These are phyloP conservation scores for Cephus spinipes DNA, from an alignment of 2,888 invertebrate species.

Conservation along the genomic window DNA sequence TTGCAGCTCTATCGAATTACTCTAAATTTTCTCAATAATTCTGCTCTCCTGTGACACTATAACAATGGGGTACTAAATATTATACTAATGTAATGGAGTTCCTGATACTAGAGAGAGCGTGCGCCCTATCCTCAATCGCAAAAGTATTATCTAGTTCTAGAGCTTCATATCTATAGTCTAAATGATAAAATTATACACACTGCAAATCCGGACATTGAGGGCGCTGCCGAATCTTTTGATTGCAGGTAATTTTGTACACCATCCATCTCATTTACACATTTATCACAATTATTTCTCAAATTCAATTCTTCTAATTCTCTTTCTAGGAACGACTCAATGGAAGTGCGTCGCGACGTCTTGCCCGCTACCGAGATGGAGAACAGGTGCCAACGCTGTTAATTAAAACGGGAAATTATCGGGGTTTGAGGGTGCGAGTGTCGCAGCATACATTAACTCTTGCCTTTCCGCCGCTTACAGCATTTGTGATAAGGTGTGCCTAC, in stretches of 20 bases:
- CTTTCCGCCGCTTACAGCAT: slow-evolving; percentile 8
- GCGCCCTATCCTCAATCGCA: too few relatives aligned
- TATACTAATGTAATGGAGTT: neutral
- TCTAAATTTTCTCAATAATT: neutral
- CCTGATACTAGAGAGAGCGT: neutral
- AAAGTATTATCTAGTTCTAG: neutral
- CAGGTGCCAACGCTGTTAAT: slow-evolving; percentile 19
- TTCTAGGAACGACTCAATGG: neutral
- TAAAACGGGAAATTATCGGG: slow-evolving; percentile 21
- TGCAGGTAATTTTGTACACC: neutral
- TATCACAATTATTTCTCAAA: neutral
- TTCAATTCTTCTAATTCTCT: neutral
- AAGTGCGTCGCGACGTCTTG: neutral
- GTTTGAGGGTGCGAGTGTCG: slow-evolving; percentile 23
- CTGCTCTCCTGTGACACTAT: neutral
- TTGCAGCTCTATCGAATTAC: neutral
- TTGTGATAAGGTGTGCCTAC: slow-evolving; percentile 13
- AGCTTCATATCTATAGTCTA: neutral
- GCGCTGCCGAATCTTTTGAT: neutral
- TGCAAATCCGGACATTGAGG: neutral
- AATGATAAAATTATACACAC: neutral
- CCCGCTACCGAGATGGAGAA: neutral
- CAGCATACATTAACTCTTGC: slow-evolving; percentile 24
- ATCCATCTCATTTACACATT: neutral
- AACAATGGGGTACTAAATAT: neutral